A percentile compares a stretch with the other conserved stretches of the same genome.
phyloP scores from a whole-genome alignment of 1,140 invertebrate genomes.

The Eurosta solidaginis region DNA sequence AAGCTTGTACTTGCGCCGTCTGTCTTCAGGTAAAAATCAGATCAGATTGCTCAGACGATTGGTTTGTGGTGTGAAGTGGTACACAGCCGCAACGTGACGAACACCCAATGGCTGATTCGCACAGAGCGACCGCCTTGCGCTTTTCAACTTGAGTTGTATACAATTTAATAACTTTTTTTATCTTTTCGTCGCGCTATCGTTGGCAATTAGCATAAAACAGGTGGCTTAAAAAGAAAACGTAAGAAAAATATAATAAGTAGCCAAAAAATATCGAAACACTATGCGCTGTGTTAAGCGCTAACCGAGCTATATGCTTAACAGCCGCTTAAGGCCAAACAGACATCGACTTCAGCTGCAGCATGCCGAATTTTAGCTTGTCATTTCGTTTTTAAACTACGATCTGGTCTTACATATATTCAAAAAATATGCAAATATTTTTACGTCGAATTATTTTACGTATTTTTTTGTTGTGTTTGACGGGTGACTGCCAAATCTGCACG shows the following conservation, averaged over 20 bases:
- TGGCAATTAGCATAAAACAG: slow-evolving; percentile 6
- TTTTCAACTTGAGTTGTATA: no score
- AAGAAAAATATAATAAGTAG: background rate
- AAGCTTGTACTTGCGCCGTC: slow-evolving; percentile 14
- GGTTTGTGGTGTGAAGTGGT: background rate
- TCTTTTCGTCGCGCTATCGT: background rate
- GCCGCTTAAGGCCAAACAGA: background rate
- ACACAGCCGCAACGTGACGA: background rate
- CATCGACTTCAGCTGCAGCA: background rate
- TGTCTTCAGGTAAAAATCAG: slow-evolving; percentile 11
- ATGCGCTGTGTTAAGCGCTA: background rate
- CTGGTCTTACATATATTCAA: background rate
- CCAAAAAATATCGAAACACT: background rate
- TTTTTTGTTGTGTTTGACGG: background rate
- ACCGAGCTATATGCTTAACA: background rate
- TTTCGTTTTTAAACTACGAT: background rate
- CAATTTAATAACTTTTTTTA: background rate
- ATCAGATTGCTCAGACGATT: slow-evolving; percentile 7
- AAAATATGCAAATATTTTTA: slow-evolving; percentile 20
- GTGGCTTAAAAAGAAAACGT: background rate
- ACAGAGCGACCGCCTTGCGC: no score
- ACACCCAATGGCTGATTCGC: background rate
- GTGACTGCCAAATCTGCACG: background rate
- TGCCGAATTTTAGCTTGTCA: background rate
- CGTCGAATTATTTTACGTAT: background rate